Evolutionary conservation across 2,113 vertebrate genomes (phyloP).

Genomic region (Chloropsis hardwickii): DNA sequence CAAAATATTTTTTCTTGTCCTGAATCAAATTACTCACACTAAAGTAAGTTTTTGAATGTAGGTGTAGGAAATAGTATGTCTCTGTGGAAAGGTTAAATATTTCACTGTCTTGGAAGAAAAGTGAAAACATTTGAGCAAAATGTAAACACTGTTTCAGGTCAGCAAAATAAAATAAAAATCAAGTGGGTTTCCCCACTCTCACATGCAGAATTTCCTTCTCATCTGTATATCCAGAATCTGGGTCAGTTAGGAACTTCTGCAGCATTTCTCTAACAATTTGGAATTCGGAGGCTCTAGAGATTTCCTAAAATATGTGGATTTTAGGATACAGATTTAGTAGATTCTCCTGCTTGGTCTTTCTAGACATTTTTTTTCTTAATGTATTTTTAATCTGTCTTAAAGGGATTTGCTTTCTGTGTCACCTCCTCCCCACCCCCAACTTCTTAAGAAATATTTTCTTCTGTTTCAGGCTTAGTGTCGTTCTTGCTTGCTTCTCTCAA

Average conservation of each 20-base stretch:
- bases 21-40: not conserved
- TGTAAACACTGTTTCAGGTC: not conserved
- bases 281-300: not conserved
- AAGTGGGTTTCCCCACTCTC: not conserved
- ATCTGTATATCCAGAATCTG: not conserved
- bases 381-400: not conserved
- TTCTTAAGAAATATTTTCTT: not conserved
- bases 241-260: not conserved
- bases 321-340: not conserved
- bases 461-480: not conserved
- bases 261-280: not conserved
- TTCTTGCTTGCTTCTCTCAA: not conserved
- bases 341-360: not conserved
- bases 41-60: not conserved
- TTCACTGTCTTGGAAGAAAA: not conserved
- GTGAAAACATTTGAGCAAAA: not conserved
- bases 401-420: not conserved
- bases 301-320: not conserved
- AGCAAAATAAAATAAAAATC: not conserved
- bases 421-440: rapidly evolving
- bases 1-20: not conserved
- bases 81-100: not conserved
- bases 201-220: not conserved
- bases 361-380: not conserved
- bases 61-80: not conserved